A percentile compares a stretch with the other conserved stretches of the same genome.
Conservation (phyloP, 2,113 vertebrate species). For the Ranitomeya variabilis region DNA sequence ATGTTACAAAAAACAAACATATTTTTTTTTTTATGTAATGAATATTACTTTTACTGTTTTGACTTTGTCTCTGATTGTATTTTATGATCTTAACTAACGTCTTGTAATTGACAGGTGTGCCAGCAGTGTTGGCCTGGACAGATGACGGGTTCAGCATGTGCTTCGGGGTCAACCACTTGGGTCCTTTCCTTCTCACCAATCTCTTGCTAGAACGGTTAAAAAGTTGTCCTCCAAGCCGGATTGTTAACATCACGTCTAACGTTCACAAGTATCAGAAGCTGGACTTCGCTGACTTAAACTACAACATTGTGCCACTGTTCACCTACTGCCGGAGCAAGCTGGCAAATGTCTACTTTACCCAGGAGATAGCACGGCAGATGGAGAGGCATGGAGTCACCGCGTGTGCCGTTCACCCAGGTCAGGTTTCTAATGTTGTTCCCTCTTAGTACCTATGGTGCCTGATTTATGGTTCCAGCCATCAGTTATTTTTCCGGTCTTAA, state of each 20-base stretch:
- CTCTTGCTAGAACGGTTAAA: conserved; percentile 74
- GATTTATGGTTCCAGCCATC: background rate
- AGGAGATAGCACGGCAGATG: conserved; percentile 71
- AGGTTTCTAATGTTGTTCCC: conserved; percentile 8
- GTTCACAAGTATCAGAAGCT: conserved; percentile 78
- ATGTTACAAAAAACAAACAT: no score
- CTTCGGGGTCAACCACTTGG: conserved; percentile 80
- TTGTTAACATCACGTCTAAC: conserved; percentile 77
- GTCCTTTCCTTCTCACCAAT: conserved; percentile 79
- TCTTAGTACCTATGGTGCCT: background rate
- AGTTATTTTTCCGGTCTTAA: background rate
- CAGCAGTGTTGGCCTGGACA: conserved; percentile 77
- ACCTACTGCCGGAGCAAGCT: conserved; percentile 81
- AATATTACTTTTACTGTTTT: background rate
- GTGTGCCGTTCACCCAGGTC: conserved; percentile 76
- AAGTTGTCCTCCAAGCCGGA: conserved; percentile 73
- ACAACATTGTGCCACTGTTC: conserved; percentile 78
- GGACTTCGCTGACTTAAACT: conserved; percentile 79
- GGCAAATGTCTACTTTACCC: conserved; percentile 80
- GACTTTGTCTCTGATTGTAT: background rate
- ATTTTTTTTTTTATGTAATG: no score
- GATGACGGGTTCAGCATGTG: conserved; percentile 79
- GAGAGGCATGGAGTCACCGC: conserved; percentile 74
- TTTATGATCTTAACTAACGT: background rate
- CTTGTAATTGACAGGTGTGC: conserved; percentile 68